phyloP scores from a whole-genome alignment of 2,888 invertebrate genomes.

The Ormyrus nitidulus region DNA sequence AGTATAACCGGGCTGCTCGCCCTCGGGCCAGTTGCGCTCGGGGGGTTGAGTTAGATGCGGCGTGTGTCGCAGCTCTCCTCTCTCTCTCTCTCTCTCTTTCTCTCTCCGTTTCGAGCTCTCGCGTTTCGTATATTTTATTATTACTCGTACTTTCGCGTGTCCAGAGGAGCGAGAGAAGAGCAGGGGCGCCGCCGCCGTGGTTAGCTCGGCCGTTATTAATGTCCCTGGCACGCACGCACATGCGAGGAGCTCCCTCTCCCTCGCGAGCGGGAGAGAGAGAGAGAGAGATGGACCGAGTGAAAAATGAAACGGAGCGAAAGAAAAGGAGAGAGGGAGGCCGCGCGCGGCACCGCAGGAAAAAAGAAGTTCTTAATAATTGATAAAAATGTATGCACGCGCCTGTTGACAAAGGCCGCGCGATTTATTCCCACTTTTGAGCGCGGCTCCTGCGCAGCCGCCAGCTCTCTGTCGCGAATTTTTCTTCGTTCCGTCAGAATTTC shows the following conservation, averaged over 20 bases:
- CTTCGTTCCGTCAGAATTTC: conserved; percentile 73
- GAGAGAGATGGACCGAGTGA: conserved; percentile 56
- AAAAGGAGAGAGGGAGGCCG: background rate
- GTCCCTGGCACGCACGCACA: conserved; percentile 64
- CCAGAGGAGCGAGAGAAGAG: conserved; percentile 36
- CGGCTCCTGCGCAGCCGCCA: conserved; percentile 30
- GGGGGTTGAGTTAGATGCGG: conserved; percentile 53
- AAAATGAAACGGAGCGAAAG: conserved; percentile 20
- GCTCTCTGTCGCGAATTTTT: conserved; percentile 68
- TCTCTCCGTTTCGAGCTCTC: conserved; percentile 34
- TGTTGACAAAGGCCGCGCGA: conserved; percentile 72
- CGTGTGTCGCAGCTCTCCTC: conserved; percentile 46
- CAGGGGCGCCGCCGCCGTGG: conserved; percentile 56
- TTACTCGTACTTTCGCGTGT: conserved; percentile 62
- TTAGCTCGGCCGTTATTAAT: conserved; percentile 71
- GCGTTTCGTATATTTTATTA: conserved; percentile 72
- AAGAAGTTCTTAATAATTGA: conserved; percentile 74
- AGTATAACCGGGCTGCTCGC: conserved; percentile 12
- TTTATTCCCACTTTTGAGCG: conserved; percentile 73
- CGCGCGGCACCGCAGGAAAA: conserved; percentile 31
- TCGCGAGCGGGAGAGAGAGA: conserved; percentile 44
- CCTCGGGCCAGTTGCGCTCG: conserved; percentile 38
- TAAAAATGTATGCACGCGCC: conserved; percentile 73
- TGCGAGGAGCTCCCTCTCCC: background rate
- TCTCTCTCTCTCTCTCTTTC: background rate